These are phyloP conservation scores for Parasteatoda tepidariorum DNA, from an alignment of 1,140 invertebrate species.

Conservation along the genomic window DNA sequence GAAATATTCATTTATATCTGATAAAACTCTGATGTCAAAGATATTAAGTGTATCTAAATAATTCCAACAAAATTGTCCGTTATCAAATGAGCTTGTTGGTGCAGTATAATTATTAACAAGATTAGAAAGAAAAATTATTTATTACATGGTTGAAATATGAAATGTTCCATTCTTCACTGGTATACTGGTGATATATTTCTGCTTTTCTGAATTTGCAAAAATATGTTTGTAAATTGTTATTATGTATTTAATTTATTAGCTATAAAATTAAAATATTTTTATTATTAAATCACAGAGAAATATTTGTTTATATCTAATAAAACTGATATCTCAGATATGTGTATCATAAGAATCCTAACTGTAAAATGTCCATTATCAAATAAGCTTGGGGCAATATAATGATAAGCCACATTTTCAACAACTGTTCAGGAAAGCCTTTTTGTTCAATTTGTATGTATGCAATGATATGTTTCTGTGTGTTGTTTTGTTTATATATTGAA, in stretches of 20 bases:
- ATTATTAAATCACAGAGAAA: neutral
- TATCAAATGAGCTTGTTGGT: too few species aligned
- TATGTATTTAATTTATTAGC: neutral
- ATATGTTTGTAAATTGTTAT: neutral
- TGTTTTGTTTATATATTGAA: too few species aligned
- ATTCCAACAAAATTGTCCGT: too few species aligned
- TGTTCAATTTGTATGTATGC: too few species aligned
- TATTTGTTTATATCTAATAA: neutral
- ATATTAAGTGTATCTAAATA: neutral
- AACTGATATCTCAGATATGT: neutral
- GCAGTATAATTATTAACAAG: too few species aligned
- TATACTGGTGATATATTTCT: neutral
- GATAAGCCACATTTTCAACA: too few species aligned
- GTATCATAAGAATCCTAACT: too few species aligned
- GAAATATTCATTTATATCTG: neutral
- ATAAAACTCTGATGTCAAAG: neutral
- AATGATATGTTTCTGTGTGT: too few species aligned
- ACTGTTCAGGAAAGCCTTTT: too few species aligned
- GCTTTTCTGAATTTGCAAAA: neutral
- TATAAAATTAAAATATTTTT: neutral
- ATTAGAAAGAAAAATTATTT: neutral
- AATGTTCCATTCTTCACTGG: neutral
- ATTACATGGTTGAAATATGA: neutral
- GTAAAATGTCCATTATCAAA: too few species aligned
- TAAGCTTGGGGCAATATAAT: too few species aligned